Conservation (phyloP, 2,888 invertebrate species). For the Eulithis prunata region DNA sequence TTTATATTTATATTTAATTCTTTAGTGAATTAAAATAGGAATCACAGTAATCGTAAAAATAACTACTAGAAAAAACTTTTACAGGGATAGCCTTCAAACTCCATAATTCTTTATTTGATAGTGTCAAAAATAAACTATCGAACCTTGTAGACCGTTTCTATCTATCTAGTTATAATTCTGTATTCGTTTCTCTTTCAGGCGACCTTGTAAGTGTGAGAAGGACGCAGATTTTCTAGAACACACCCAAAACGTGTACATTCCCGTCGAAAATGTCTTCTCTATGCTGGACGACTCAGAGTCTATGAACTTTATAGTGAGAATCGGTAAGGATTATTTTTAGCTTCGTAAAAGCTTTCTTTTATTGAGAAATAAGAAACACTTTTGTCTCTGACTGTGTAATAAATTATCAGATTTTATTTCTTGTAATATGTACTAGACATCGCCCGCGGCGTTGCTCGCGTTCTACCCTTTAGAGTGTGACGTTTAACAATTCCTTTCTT, state of each 20-base stretch:
- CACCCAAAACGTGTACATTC: constrained; percentile 82
- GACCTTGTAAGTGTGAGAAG: constrained; percentile 80
- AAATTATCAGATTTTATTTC: too few relatives aligned
- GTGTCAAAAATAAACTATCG: constrained; percentile 1
- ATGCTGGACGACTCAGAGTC: constrained; percentile 77
- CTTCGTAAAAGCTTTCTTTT: too few relatives aligned
- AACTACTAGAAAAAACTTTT: not conserved
- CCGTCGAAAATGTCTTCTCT: constrained; percentile 80
- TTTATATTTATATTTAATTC: too few relatives aligned
- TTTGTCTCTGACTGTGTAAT: too few relatives aligned
- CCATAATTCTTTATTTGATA: not conserved
- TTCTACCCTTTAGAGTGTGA: too few relatives aligned
- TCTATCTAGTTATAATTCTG: constrained; percentile 18
- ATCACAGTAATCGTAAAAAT: not conserved
- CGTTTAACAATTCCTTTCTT: too few relatives aligned
- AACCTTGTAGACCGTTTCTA: not conserved
- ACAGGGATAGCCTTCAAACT: not conserved
- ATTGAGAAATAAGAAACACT: too few relatives aligned
- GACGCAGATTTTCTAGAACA: constrained; percentile 81
- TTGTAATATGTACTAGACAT: too few relatives aligned
- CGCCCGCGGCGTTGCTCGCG: too few relatives aligned
- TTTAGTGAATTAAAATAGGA: not conserved
- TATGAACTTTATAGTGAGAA: constrained; percentile 75
- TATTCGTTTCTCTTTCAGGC: constrained; percentile 57
- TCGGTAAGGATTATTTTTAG: constrained; percentile 60